Base-by-base conservation (phyloP, 2,888 invertebrate genomes). In the Scaptomyza polygonia region DNA sequence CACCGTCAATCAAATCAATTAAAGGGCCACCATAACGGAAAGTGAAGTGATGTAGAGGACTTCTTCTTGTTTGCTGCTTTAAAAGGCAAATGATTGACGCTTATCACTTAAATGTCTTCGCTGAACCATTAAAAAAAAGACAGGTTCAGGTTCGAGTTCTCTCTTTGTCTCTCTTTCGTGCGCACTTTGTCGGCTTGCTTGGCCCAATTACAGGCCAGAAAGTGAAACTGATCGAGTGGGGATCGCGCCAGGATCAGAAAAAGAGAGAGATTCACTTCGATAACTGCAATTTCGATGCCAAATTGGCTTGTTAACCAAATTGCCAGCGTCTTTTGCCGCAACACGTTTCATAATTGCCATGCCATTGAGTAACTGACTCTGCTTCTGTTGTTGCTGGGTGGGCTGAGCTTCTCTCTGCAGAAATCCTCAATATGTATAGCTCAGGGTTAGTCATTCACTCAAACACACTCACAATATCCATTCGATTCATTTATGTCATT, bases 281-380 rank as follows among this genome's bases (percentile, higher is more conserved):
- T 39, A 8, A 16, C 40, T 64, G 74, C 67, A 70, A 67, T 67
- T 73, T 39, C 8, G 79, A 74, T 65, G 80, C 36, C 63, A 80
- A 86, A 82, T 86, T 88, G 82, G 72, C 84, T 88, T 81, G 87
- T 84, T 84, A 88, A 78, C 82, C 85, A 84, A 88, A 84, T 88
- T 84, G 77, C 64, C 63, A 65, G 77, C 84, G 79, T 45, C 54
- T 52, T 49, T 27, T 55, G 77, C 77, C 45, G 63, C 85, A 86
- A 78, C 85, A 74, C 77, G 81, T 86, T 88, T 81, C 76, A 72
- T 81, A 84, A 88, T 87, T 82, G 79, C 61, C 69, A 61, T 56
- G 69, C 51, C 63, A 78, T 76, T 76, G 75, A 75, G 70, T 78
- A 76, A 76, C 75, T 61, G 44, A 27, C 9, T 34, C 57, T 34